A percentile compares a stretch with the other conserved stretches of the same genome.
Evolutionary conservation across 2,797 vertebrate species (phyloP).

Genomic region (Liparis tanakae): DNA sequence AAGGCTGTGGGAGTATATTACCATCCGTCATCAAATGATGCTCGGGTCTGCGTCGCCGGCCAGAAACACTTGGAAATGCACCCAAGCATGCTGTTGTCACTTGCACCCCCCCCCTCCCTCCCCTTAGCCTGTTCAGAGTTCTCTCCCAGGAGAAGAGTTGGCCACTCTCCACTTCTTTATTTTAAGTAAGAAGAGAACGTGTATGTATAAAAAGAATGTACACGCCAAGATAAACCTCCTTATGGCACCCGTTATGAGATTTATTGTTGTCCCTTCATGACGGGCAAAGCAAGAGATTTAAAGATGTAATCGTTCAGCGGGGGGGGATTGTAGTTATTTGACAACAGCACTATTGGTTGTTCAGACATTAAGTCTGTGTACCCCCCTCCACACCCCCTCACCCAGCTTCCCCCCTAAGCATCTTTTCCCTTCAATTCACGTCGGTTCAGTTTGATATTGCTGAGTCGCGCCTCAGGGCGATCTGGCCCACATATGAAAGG

Average conservation of each 20-base stretch:
- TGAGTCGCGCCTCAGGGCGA: conserved; percentile 8
- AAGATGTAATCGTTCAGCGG: conserved; percentile 6
- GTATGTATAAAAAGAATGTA: not conserved
- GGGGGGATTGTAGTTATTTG: conserved; percentile 20
- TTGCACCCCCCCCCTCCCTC: not conserved
- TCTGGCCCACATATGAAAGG: conserved; percentile 31
- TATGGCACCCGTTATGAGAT: conserved; percentile 20
- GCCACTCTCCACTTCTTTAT: not conserved
- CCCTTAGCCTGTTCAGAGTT: conserved; percentile 2
- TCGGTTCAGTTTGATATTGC: not conserved
- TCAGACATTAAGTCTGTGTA: not conserved
- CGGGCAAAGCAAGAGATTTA: conserved; percentile 15
- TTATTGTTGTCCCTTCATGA: conserved; percentile 23
- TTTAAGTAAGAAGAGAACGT: not conserved
- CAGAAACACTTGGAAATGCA: conserved; percentile 29
- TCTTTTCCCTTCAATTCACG: conserved; percentile 10
- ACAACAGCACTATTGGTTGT: conserved; percentile 6
- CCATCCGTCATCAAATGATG: conserved; percentile 53
- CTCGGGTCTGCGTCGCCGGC: conserved; percentile 14
- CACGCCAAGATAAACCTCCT: not conserved
- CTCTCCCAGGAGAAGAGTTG: not conserved
- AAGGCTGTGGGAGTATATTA: conserved; percentile 60
- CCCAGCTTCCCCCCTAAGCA: conserved; percentile 4
- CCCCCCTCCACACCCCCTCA: not conserved
- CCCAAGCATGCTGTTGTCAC: conserved; percentile 30